These are phyloP conservation scores for Dicycla oo DNA, from an alignment of 2,888 invertebrate genomes.

Conservation along the genomic window DNA sequence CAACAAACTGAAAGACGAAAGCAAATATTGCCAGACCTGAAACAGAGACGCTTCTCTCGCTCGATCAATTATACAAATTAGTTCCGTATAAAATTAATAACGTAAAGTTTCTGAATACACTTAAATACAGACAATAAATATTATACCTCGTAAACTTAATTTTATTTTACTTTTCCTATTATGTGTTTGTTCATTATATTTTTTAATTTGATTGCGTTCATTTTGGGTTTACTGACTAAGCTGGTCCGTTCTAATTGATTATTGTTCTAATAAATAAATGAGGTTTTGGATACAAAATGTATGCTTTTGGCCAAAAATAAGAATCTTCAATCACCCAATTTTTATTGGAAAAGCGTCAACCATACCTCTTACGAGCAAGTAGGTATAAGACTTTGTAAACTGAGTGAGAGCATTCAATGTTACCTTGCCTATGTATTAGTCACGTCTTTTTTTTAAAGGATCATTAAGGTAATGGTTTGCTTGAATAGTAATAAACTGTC, in stretches of 20 bases:
- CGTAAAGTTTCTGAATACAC: conserved; percentile 1
- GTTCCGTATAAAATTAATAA: conserved; percentile 7
- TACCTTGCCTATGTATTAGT: not conserved
- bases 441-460: not conserved
- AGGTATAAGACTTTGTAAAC: not conserved
- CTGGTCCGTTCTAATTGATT: not conserved
- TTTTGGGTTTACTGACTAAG: not conserved
- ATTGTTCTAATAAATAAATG: not conserved
- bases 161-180: too few species aligned
- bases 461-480: not conserved
- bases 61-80: conserved; percentile 17
- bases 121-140: conserved; percentile 14
- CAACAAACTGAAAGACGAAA: too few species aligned
- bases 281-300: too few species aligned
- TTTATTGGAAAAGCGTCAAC: not conserved
- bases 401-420: not conserved
- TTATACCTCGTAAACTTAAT: not conserved
- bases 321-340: not conserved
- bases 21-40: too few species aligned
- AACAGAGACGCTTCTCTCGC: too few species aligned
- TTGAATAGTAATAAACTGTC: not conserved
- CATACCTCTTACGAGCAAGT: not conserved
- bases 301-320: not conserved
- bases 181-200: not conserved
- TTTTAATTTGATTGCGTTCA: not conserved